Base-by-base conservation (phyloP, 2,797 vertebrate genomes). In the Falco cherrug region DNA sequence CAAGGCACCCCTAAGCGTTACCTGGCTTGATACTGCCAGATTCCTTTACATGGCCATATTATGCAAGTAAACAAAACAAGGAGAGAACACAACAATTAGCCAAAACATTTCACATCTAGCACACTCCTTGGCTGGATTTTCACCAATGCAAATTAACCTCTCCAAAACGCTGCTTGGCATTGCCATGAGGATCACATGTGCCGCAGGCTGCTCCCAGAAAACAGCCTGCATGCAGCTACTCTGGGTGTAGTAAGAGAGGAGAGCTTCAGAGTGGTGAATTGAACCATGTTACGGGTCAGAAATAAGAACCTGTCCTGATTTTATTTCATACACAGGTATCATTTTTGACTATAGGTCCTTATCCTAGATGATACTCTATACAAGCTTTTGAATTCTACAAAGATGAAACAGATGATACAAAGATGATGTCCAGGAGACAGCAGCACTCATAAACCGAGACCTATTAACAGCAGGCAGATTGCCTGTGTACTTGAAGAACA, bases 101-200 rank as follows among this genome's bases (percentile, higher is more conserved):
- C 51, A 57, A 2, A n/a, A 43, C 35, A 16, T 45, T 75, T 48
- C 21, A 10, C 21, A 63, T 10, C 37, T 31, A 39, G 28, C 33
- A 50, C 17, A 5, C 15, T 29, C 50, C 37, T 31, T 16, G 28
- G 70, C 63, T 76, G 56, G 50, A 57, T 81, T 70, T 69, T 69
- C 33, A 74, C 22, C 37, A 51, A 14, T 4, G 25, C 25, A 51
- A 19, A n/a, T 31, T 20, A 70, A 56, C 54, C 48, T 50, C 47
- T 50, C 35, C 26, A 47, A 83, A 24, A 54, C 20, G 16, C 48
- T 37, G 79, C 67, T 18, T 60, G 33, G 60, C 16, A 67, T 28
- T n/a, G 47, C 41, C 7, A 1, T 2, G 4, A 71, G 29, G 25
- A 60, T 43, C 37, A 22, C 12, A 21, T 1, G 8, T 9, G 12